Evolutionary conservation across 2,888 invertebrate species (phyloP).

Genomic region (Rosalia funebris): DNA sequence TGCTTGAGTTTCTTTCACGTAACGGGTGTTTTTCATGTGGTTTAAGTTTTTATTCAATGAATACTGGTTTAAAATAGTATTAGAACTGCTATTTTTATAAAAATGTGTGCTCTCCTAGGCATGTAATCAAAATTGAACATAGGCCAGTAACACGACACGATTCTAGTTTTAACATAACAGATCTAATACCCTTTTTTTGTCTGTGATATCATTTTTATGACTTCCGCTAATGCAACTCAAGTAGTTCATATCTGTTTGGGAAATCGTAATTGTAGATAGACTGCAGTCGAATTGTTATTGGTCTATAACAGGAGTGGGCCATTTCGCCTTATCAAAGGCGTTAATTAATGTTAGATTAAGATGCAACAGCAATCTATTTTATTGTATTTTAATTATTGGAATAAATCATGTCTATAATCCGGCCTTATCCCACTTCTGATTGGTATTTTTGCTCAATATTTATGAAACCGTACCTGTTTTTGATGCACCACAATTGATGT

Average conservation of each 20-base stretch:
- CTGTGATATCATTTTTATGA: too few species aligned
- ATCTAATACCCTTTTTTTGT: too few species aligned
- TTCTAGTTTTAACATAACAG: too few species aligned
- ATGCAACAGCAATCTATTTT: too few species aligned
- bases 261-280: too few species aligned
- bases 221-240: too few species aligned
- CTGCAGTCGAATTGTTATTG: not conserved
- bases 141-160: constrained; percentile 9
- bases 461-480: constrained; percentile 18
- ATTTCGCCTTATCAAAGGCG: not conserved
- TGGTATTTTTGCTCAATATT: constrained; percentile 19
- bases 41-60: not conserved
- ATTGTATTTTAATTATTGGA: too few species aligned
- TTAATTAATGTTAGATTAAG: too few species aligned
- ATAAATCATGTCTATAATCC: constrained; percentile 3
- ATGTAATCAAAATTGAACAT: not conserved
- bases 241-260: too few species aligned
- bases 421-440: not conserved
- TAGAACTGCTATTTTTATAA: constrained; percentile 22
- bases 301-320: not conserved
- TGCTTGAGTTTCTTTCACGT: constrained; percentile 2
- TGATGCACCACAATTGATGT: constrained; percentile 1
- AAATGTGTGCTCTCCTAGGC: constrained; percentile 12
- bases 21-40: not conserved
- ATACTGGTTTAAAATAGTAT: not conserved